Evolutionary conservation across 2,888 invertebrate genomes (phyloP), one percentile per base, ranked within the genome.

Genomic region (Cerceris ruficornis): DNA sequence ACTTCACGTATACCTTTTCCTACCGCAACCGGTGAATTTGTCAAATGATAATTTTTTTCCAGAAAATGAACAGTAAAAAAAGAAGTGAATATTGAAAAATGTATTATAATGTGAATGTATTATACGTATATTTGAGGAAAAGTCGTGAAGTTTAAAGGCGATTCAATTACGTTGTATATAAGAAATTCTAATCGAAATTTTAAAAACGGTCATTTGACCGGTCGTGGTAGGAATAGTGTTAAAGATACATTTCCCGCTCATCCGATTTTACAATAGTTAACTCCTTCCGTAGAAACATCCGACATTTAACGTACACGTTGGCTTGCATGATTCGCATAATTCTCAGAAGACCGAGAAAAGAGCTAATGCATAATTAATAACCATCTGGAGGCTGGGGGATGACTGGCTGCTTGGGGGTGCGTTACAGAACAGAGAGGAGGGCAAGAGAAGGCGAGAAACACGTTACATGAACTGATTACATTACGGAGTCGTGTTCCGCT

Each of bases 391-490:
- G 65, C 13, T 42, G 66, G 46, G 65, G 46, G 28, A 66, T 41
- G 69, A 71, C 54, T 55, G 52, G 49, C n/a, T 43, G 15, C 13
- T n/a, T 49, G 66, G 43, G 15, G 58, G 49, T 9, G 7, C 17
- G 49, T 17, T 14, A 14, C 41, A 49, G 57, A 39, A 28, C 17
- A 11, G 15, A 7, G 14, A 49, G n/a, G 49, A 50, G 43, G 11
- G 11, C 11, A n/a, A 15, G 39, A 41, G 39, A 57, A 49, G 66
- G 61, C 60, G 77, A 66, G 70, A 70, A 80, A 74, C 69, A 58
- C 80, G 74, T 69, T 74, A 55, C 74, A 28, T 28, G 46, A 77
- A 74, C 69, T 74, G 74, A 81, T 81, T 81, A 80, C 77, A 71
- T 81, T 77, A 74, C 59, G 71, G 59, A 70, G 69, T 80, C 69